phyloP scores from a whole-genome alignment of 2,113 vertebrate species.

The Sterna hirundo region DNA sequence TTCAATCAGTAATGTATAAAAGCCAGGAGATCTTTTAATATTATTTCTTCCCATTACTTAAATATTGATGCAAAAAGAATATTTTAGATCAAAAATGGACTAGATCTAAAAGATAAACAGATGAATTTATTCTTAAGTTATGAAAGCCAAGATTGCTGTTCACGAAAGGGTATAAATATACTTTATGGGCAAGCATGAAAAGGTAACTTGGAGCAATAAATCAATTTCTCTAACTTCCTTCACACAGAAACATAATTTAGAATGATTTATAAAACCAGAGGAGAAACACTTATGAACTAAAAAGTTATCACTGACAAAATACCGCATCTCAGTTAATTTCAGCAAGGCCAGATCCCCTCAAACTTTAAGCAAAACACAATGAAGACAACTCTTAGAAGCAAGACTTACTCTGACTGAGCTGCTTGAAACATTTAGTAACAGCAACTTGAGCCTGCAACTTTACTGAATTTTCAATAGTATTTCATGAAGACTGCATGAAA shows the following conservation, averaged over 20 bases:
- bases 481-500: neutral
- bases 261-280: neutral
- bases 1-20: neutral
- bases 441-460: neutral
- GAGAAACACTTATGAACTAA: neutral
- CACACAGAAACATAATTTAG: neutral
- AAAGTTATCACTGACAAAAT: neutral
- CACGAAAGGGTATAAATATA: neutral
- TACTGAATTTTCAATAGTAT: neutral
- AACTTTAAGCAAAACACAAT: neutral
- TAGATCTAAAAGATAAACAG: neutral
- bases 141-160: neutral
- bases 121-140: neutral
- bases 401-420: neutral
- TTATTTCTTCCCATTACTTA: slow-evolving; percentile 10
- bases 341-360: neutral
- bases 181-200: neutral
- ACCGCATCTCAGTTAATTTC: neutral
- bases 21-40: neutral
- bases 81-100: neutral
- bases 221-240: neutral
- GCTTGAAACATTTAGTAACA: neutral
- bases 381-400: neutral
- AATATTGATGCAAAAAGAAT: neutral
- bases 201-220: neutral